phyloP scores from a whole-genome alignment of 2,113 vertebrate genomes.

The Thunnus maccoyii region DNA sequence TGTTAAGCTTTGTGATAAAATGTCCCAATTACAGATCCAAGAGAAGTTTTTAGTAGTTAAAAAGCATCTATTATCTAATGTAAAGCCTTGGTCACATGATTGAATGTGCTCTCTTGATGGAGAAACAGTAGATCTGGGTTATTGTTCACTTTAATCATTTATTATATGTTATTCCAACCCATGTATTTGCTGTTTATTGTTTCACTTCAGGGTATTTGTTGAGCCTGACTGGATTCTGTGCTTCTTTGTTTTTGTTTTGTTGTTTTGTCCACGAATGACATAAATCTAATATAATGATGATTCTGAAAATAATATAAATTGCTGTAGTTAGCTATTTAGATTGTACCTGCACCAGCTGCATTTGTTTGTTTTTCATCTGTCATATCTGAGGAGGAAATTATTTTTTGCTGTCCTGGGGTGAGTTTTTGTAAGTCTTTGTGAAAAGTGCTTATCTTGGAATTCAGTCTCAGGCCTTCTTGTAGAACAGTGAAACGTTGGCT shows the following conservation, averaged over 20 bases:
- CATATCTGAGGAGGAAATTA: conserved; percentile 26
- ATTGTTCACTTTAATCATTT: conserved; percentile 28
- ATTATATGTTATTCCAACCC: conserved; percentile 16
- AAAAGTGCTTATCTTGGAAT: conserved; percentile 12
- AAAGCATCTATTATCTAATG: background rate
- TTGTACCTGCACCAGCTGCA: conserved; percentile 46
- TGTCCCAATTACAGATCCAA: background rate
- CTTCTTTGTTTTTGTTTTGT: conserved; percentile 36
- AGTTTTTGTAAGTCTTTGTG: conserved; percentile 17
- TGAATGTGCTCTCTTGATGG: conserved; percentile 15
- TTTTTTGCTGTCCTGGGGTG: conserved; percentile 12
- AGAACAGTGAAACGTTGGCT: background rate
- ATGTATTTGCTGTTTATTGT: conserved; percentile 29
- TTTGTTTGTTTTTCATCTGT: conserved; percentile 41
- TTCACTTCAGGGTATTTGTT: conserved; percentile 51
- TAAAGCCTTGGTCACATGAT: background rate
- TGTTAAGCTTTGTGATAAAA: conserved; percentile 1
- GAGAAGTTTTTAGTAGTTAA: background rate
- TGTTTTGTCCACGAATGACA: conserved; percentile 34
- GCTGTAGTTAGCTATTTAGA: conserved; percentile 40
- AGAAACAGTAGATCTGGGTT: conserved; percentile 17
- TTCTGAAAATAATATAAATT: conserved; percentile 65
- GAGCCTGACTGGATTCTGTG: conserved; percentile 33
- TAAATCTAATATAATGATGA: conserved; percentile 66
- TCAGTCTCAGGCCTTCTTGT: background rate